A percentile compares a stretch with the other conserved stretches of the same genome.
phyloP scores from a whole-genome alignment of 2,888 invertebrate species.

The Trachelus troglodyta region DNA sequence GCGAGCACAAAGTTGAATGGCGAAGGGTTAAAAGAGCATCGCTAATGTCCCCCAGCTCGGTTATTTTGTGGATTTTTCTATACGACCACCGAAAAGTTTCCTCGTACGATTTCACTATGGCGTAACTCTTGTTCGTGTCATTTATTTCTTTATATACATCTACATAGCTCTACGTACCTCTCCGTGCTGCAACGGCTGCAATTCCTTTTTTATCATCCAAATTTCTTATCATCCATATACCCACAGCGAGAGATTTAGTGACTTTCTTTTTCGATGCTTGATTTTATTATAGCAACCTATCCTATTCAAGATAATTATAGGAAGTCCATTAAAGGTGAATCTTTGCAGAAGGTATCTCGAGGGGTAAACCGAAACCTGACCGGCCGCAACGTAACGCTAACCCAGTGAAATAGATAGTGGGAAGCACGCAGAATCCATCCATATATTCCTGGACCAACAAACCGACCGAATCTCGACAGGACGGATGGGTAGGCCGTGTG shows the following conservation, averaged over 20 bases:
- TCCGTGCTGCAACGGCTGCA: neutral
- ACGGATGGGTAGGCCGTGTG: slow-evolving; percentile 56
- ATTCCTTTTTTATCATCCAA: neutral
- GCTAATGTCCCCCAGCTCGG: slow-evolving; percentile 65
- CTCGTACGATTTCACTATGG: neutral
- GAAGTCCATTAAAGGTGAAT: neutral
- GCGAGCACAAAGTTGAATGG: slow-evolving; percentile 57
- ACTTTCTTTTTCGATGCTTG: neutral
- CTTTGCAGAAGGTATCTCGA: neutral
- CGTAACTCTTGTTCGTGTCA: neutral
- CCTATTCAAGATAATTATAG: neutral
- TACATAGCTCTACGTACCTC: neutral
- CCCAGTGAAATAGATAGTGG: slow-evolving; percentile 59
- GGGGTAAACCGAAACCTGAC: neutral
- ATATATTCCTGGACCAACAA: slow-evolving; percentile 60
- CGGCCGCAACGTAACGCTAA: slow-evolving; percentile 50
- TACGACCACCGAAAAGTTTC: slow-evolving; percentile 42
- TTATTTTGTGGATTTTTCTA: slow-evolving; percentile 67
- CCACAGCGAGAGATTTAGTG: no score
- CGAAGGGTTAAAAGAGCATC: slow-evolving; percentile 65
- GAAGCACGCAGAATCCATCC: slow-evolving; percentile 46
- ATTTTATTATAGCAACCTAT: neutral
- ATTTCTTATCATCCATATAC: neutral
- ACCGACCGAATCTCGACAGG: slow-evolving; percentile 60
- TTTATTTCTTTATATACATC: neutral